Conservation (phyloP, 2,797 vertebrate species). For the Cheracebus regulus region DNA sequence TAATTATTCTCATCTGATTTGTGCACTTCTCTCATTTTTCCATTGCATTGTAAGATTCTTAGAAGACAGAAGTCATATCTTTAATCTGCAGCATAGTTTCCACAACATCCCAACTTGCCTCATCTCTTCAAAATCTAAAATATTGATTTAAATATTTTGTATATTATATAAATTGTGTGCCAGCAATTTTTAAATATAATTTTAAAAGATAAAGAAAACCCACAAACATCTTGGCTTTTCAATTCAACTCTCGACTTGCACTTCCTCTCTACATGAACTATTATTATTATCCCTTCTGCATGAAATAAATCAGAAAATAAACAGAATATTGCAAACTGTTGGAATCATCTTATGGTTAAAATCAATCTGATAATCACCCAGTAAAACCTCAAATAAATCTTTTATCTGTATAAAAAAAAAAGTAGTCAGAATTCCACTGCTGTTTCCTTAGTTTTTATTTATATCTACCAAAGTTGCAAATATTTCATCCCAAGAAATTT, state of each 20-base stretch:
- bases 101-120: neutral
- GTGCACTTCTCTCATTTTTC: neutral
- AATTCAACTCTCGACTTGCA: neutral
- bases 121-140: neutral
- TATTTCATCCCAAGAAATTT: neutral
- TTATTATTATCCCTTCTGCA: neutral
- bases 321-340: neutral
- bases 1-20: neutral
- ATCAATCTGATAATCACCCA: neutral
- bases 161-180: neutral
- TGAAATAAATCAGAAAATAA: neutral
- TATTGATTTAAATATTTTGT: neutral
- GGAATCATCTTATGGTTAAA: neutral
- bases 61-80: neutral
- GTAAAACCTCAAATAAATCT: neutral
- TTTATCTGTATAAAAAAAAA: neutral
- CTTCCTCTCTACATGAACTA: neutral
- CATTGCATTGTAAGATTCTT: neutral
- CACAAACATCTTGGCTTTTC: neutral
- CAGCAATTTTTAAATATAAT: neutral
- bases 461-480: neutral
- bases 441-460: neutral
- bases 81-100: neutral
- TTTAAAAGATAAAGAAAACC: neutral
- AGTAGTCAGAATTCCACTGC: neutral